Evolutionary conservation across 2,797 vertebrate genomes (phyloP), one percentile per base, ranked within the genome.

Genomic region (Aselliscus stoliczkanus): DNA sequence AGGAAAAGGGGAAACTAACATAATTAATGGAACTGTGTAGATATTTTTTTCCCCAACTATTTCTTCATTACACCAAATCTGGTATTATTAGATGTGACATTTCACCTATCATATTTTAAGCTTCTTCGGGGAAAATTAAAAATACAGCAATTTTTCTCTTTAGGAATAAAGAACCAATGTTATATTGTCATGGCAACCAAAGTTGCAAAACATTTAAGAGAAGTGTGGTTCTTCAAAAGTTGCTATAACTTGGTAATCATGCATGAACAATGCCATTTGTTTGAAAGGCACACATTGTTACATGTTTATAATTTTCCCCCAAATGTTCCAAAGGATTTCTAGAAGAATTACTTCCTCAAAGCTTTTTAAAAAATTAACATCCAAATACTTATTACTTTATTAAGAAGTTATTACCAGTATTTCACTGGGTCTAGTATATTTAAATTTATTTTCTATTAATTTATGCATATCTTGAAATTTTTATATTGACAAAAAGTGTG

Each of bases 121-220:
- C 7, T 93, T 96, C 83, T 94, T 96, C 58, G 50, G 47, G 77
- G 69, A 87, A 95, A 96, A 93, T 86, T 77, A 77, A 80, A 93
- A 79, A 65, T 64, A 82, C 13, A 93, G 42, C n/a, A 93, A 58
- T 90, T 97, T 93, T 96, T 96, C 42, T 94, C 12, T 82, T 84
- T 64, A 85, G 70, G 73, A 95, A 42, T 96, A 76, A 92, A 79
- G 37, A 42, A 72, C 47, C 62, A 95, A 91, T 52, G 11, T 50
- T 94, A 88, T 2, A 56, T 96, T 98, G 96, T 96, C 96, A 97
- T 95, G 94, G 88, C 79, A 97, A 97, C 94, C 82, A 94, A 96
- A 95, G 94, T 79, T 92, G 42, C 92, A 95, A 95, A 97, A 96
- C 70, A 94, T 85, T 72, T 97, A 96, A 94, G 72, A 95, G 77